These are phyloP conservation scores for Periparus ater DNA, from an alignment of 2,797 vertebrate species.

Conservation along the genomic window DNA sequence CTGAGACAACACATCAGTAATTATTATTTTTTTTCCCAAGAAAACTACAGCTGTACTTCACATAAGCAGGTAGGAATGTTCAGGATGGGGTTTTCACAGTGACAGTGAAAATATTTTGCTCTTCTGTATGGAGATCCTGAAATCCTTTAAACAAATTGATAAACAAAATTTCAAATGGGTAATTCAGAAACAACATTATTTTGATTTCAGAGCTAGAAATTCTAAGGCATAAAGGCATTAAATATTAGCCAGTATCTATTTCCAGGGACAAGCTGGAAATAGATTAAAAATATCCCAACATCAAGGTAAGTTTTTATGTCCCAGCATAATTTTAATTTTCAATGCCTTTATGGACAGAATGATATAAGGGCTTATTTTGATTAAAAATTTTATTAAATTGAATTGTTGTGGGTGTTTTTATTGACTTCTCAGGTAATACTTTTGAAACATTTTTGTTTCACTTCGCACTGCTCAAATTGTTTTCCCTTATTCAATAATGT, in stretches of 20 bases:
- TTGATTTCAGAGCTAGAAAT: background rate
- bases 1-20: background rate
- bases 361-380: background rate
- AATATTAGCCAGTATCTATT: background rate
- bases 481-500: background rate
- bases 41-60: background rate
- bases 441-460: background rate
- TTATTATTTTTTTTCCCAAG: background rate
- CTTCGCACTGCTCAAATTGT: background rate
- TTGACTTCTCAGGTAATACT: background rate
- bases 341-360: background rate
- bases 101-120: background rate
- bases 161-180: background rate
- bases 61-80: background rate
- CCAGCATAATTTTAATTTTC: background rate
- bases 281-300: background rate
- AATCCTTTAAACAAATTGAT: background rate
- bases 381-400: background rate
- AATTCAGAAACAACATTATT: background rate
- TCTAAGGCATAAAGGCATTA: background rate
- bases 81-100: background rate
- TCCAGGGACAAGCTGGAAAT: background rate
- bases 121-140: background rate
- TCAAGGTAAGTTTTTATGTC: background rate
- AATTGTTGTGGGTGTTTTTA: background rate